Percentiles rank a stretch among this genome's conserved stretches.
phyloP scores from a whole-genome alignment of 35 echinoderm and acorn worm species.

The Apostichopus californicus region DNA sequence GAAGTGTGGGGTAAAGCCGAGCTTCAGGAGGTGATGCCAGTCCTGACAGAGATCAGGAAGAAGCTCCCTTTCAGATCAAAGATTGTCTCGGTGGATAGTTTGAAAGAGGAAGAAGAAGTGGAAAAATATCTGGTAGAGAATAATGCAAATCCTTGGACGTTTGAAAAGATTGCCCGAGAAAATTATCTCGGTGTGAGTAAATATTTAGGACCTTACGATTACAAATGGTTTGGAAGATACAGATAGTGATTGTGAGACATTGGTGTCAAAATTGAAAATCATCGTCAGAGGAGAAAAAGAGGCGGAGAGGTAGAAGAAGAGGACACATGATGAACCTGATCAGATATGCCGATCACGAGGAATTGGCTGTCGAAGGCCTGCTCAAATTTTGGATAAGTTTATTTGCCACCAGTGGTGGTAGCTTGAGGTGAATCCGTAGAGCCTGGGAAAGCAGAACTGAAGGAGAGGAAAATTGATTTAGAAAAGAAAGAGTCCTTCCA shows the following conservation, averaged over 20 bases:
- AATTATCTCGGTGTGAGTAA: slow-evolving; percentile 89
- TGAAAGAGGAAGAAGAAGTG: slow-evolving; percentile 53
- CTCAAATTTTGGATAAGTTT: too few relatives aligned
- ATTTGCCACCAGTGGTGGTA: too few relatives aligned
- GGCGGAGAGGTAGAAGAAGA: too few relatives aligned
- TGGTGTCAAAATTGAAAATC: neutral
- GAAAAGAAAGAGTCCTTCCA: too few relatives aligned
- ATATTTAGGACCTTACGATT: slow-evolving; percentile 93
- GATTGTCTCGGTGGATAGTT: slow-evolving; percentile 64
- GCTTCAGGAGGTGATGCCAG: slow-evolving; percentile 68
- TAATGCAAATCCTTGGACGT: slow-evolving; percentile 93
- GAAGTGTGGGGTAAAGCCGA: slow-evolving; percentile 72
- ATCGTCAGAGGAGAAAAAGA: neutral
- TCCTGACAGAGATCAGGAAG: slow-evolving; percentile 68
- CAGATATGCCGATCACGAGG: too few relatives aligned
- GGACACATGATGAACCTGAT: too few relatives aligned
- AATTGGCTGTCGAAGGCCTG: too few relatives aligned
- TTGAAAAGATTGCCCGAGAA: slow-evolving; percentile 82
- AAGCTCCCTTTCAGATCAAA: slow-evolving; percentile 90
- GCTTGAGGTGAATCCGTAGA: too few relatives aligned
- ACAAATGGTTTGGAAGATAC: slow-evolving; percentile 91
- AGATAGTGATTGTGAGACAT: neutral
- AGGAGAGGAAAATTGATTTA: too few relatives aligned
- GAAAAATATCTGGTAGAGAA: slow-evolving; percentile 25
- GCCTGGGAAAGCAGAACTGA: too few relatives aligned